Evolutionary conservation across 2,797 vertebrate species (phyloP).

Genomic region (Nyctibius grandis): DNA sequence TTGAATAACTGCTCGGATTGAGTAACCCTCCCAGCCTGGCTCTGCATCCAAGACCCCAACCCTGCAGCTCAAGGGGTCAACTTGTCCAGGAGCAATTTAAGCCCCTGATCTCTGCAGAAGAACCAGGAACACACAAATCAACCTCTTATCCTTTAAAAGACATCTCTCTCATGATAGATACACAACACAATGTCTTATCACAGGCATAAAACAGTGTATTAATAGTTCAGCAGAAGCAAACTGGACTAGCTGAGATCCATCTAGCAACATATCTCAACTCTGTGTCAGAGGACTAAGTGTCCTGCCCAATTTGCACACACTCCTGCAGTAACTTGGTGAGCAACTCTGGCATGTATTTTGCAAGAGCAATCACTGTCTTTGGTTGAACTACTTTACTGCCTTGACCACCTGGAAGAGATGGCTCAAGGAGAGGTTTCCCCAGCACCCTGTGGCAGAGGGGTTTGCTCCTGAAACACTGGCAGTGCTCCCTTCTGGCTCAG

Average conservation of each 20-base stretch:
- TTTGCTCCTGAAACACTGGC: background rate
- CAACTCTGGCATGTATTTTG: background rate
- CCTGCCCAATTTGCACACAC: background rate
- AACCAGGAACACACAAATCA: background rate
- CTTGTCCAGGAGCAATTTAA: background rate
- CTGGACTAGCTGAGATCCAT: background rate
- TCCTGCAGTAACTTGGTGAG: background rate
- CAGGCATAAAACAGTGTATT: background rate
- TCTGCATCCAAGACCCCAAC: background rate
- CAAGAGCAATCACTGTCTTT: background rate
- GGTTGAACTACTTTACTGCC: background rate
- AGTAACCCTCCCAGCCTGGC: background rate
- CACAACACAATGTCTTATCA: background rate
- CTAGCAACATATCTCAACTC: background rate
- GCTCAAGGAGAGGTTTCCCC: background rate
- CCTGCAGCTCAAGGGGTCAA: too few relatives aligned
- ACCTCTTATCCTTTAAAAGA: background rate
- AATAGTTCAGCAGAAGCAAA: background rate
- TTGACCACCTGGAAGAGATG: background rate
- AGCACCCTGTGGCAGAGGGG: background rate
- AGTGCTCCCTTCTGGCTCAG: background rate
- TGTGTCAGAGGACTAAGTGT: background rate
- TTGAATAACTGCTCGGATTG: background rate
- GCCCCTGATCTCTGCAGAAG: background rate
- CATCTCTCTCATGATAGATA: too few relatives aligned